Percentiles rank a stretch among this genome's conserved stretches.
These are phyloP conservation scores for Campylorhamphus procurvoides DNA, from an alignment of 2,113 vertebrate species.

Conservation along the genomic window DNA sequence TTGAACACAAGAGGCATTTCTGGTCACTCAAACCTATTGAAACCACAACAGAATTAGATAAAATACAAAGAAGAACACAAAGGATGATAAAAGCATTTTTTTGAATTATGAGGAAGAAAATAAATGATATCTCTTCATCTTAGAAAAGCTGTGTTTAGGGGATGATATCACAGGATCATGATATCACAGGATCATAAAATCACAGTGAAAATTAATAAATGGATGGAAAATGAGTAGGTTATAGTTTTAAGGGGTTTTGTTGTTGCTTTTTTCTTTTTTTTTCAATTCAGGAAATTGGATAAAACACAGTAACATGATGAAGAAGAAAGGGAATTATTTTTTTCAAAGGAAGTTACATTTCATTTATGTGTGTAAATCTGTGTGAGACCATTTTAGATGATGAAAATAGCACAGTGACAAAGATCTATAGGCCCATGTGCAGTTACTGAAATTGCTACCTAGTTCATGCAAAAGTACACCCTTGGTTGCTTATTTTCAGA, in stretches of 20 bases:
- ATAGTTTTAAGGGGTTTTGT: rapidly evolving
- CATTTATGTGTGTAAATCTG: neutral
- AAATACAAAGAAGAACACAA: neutral
- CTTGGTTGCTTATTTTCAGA: neutral
- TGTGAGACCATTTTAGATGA: neutral
- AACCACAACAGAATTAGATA: neutral
- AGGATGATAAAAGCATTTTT: neutral
- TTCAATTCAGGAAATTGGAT: neutral
- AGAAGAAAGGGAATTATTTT: neutral
- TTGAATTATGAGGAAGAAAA: neutral
- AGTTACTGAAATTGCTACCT: neutral
- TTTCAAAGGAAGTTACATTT: neutral
- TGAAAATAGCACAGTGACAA: neutral
- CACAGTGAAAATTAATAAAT: neutral
- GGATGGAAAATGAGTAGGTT: neutral
- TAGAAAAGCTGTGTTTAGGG: neutral
- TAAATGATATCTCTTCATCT: neutral
- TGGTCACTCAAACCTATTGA: neutral
- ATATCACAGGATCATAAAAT: neutral
- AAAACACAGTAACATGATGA: neutral
- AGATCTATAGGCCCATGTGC: neutral
- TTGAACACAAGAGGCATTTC: neutral
- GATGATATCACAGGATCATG: neutral
- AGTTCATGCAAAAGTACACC: neutral
- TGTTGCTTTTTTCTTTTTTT: neutral